Evolutionary conservation across 1,140 invertebrate species (phyloP).

Genomic region (Apis mellifera): Amel_HAv3.1 CM009937.2:10337501-10338000

Average conservation of each 20-base stretch:
- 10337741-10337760: neutral
- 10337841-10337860: neutral
- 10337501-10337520: too few relatives aligned
- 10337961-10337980: constrained; percentile 10
- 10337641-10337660: too few relatives aligned
- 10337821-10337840: neutral
- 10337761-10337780: neutral
- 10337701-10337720: neutral
- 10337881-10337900: neutral
- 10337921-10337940: neutral
- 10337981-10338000: constrained; percentile 2
- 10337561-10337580: too few relatives aligned
- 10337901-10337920: neutral
- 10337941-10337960: neutral
- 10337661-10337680: neutral
- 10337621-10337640: too few relatives aligned
- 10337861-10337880: neutral
- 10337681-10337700: neutral
- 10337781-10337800: constrained; percentile 8
- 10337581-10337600: too few relatives aligned
- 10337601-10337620: too few relatives aligned
- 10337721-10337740: neutral
- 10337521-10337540: too few relatives aligned
- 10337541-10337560: too few relatives aligned
- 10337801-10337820: neutral